These are phyloP conservation scores for Aplysina aerophoba DNA, from an alignment of 37 sponge, comb jelly and placozoan species.

Conservation along the genomic window DNA sequence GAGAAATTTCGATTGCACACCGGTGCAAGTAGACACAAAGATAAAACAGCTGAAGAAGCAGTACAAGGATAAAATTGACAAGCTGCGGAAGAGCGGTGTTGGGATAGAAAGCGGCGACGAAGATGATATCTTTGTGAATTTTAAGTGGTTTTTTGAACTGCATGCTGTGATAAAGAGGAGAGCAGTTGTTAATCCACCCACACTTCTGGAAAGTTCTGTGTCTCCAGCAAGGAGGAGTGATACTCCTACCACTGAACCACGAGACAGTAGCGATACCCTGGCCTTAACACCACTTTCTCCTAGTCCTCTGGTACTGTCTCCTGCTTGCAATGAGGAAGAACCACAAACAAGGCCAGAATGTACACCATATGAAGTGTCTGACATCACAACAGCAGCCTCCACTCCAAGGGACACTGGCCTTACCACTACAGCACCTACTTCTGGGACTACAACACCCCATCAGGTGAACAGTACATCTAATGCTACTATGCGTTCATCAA, in stretches of 20 bases:
- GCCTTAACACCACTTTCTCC: too few relatives aligned
- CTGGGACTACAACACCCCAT: too few relatives aligned
- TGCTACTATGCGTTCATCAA: too few relatives aligned
- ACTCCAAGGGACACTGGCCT: constrained; percentile 6
- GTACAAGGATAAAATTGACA: background rate
- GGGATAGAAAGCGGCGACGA: background rate
- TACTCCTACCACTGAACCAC: background rate
- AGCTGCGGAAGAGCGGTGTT: background rate
- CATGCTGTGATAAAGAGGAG: too few relatives aligned
- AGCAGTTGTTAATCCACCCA: too few relatives aligned
- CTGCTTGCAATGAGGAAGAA: background rate
- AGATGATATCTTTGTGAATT: too few relatives aligned
- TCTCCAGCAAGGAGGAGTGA: constrained; percentile 1
- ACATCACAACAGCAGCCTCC: background rate
- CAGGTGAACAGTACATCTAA: too few relatives aligned
- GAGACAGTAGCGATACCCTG: background rate
- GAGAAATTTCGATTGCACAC: background rate
- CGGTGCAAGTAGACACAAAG: background rate
- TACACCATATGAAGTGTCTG: background rate
- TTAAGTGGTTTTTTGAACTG: too few relatives aligned
- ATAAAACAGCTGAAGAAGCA: background rate
- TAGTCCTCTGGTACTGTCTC: background rate
- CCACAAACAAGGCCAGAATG: background rate
- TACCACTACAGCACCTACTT: constrained; percentile 1
- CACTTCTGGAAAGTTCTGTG: background rate